Evolutionary conservation across 2,888 invertebrate genomes (phyloP).

Genomic region (Pilophorus perplexus): DNA sequence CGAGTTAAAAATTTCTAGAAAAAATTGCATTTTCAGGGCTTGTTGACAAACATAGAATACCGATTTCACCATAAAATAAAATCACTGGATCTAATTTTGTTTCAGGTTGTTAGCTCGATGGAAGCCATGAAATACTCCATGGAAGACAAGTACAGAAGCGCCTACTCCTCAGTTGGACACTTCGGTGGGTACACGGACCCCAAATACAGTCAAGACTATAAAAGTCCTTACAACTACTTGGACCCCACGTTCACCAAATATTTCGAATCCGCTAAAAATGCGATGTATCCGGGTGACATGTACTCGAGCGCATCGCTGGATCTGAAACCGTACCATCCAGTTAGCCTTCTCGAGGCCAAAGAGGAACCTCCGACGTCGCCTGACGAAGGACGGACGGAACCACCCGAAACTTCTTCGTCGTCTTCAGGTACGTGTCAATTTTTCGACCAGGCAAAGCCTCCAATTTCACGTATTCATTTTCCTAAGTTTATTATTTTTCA

Average conservation of each 20-base stretch:
- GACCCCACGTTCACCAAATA: constrained; percentile 66
- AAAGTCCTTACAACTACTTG: constrained; percentile 67
- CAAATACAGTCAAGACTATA: constrained; percentile 52
- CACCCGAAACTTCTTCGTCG: constrained; percentile 44
- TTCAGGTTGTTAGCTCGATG: constrained; percentile 71
- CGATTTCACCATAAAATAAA: too few relatives aligned
- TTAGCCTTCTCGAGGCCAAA: constrained; percentile 26
- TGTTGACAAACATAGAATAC: too few relatives aligned
- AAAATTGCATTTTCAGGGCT: too few relatives aligned
- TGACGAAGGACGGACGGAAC: constrained; percentile 31
- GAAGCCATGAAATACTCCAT: constrained; percentile 76
- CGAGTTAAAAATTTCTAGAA: too few relatives aligned
- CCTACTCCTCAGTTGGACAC: constrained; percentile 57
- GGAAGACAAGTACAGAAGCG: constrained; percentile 70
- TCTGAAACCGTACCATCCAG: constrained; percentile 22
- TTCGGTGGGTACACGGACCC: constrained; percentile 36
- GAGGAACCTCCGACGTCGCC: constrained; percentile 30
- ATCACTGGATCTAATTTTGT: too few relatives aligned
- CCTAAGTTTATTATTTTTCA: too few relatives aligned
- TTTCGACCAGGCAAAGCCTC: too few relatives aligned
- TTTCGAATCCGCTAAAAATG: constrained; percentile 62
- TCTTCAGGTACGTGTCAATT: too few relatives aligned
- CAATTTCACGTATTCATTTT: too few relatives aligned
- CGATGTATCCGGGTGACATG: constrained; percentile 27
- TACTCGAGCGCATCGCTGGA: constrained; percentile 34